A percentile compares a stretch with the other conserved stretches of the same genome.
These are phyloP conservation scores for Orchesella cincta DNA, from an alignment of 1,140 invertebrate species.

Conservation along the genomic window DNA sequence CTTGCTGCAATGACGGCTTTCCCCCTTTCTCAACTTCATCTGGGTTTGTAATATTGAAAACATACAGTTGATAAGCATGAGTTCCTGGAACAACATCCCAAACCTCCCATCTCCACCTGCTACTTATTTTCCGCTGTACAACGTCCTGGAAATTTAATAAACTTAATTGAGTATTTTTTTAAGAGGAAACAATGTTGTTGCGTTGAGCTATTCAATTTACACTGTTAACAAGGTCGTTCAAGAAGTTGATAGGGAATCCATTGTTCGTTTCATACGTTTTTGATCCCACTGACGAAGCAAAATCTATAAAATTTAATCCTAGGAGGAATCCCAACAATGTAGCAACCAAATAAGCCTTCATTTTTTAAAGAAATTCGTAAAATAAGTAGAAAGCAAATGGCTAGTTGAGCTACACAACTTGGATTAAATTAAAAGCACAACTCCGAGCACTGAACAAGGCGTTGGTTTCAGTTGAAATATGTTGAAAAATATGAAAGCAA, in stretches of 20 bases:
- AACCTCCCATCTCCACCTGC: slow-evolving; percentile 46
- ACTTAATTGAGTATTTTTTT: neutral
- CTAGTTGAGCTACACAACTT: no score
- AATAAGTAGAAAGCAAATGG: no score
- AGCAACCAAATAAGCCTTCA: no score
- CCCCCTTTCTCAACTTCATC: neutral
- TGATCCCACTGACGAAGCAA: neutral
- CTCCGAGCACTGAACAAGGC: no score
- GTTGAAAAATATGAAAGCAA: no score
- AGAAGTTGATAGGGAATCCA: slow-evolving; percentile 41
- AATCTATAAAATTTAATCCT: neutral
- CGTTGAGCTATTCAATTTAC: neutral
- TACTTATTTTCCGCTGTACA: slow-evolving; percentile 32
- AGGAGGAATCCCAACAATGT: no score
- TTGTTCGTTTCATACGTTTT: slow-evolving; percentile 14
- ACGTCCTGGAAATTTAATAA: slow-evolving; percentile 32
- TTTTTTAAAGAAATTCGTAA: no score
- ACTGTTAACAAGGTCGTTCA: slow-evolving; percentile 21
- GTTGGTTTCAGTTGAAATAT: no score
- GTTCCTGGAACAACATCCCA: slow-evolving; percentile 48
- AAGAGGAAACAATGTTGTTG: no score
- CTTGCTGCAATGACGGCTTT: neutral
- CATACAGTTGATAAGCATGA: slow-evolving; percentile 32
- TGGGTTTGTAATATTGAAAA: slow-evolving; percentile 44
- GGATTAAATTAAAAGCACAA: no score